These are phyloP conservation scores for Nestor notabilis DNA, from an alignment of 2,113 vertebrate species.

Conservation along the genomic window DNA sequence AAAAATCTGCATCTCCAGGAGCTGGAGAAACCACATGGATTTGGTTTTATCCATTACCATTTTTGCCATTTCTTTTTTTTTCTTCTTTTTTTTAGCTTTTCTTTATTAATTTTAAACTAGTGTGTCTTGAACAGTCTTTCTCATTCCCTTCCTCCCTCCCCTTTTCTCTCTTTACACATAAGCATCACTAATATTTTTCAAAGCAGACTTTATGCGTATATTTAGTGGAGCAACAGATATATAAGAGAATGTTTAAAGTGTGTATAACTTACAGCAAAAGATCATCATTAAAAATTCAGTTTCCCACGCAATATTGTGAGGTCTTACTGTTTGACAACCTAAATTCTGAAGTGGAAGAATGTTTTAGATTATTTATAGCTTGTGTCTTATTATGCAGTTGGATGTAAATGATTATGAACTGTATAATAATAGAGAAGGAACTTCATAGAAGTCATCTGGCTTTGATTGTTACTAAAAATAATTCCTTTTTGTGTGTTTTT, in stretches of 20 bases:
- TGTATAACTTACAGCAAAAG: background rate
- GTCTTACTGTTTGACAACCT: conserved; percentile 9
- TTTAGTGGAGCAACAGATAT: background rate
- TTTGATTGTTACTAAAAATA: conserved; percentile 44
- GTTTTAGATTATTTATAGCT: conserved; percentile 18
- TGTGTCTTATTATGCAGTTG: background rate
- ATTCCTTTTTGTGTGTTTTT: background rate
- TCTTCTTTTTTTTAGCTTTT: background rate
- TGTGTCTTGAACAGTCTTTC: background rate
- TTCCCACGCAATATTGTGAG: background rate
- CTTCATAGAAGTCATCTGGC: background rate
- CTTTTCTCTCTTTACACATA: background rate
- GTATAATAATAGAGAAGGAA: background rate
- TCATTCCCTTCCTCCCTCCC: background rate
- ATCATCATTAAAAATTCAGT: background rate
- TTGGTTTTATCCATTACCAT: background rate
- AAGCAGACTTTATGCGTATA: background rate
- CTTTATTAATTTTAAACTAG: background rate
- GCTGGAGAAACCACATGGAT: background rate
- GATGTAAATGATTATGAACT: conserved; percentile 12
- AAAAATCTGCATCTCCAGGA: background rate
- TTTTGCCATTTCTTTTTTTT: background rate
- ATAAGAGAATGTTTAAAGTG: background rate
- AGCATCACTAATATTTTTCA: background rate
- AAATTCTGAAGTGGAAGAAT: background rate